Percentiles rank a stretch among this genome's conserved stretches.
Conservation (phyloP, 2,113 vertebrate genomes). For the Glareola pratincola region DNA sequence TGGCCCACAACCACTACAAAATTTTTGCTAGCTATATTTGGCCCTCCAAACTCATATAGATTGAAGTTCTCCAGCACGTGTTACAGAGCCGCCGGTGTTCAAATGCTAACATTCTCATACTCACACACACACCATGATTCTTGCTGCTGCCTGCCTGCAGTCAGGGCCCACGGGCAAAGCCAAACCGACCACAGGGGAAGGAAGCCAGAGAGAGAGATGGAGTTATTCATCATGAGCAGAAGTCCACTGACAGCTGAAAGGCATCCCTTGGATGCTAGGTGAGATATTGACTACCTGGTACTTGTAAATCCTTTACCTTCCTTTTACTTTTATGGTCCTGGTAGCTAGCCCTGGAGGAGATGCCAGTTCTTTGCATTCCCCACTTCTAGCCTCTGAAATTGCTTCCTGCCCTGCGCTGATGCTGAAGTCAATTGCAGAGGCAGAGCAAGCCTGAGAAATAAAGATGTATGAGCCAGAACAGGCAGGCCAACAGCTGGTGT, state of each 20-base stretch:
- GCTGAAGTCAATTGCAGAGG: slow-evolving; percentile 19
- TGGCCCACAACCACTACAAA: neutral
- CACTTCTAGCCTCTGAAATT: neutral
- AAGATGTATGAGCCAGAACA: neutral
- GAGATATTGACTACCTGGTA: neutral
- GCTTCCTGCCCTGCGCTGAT: neutral
- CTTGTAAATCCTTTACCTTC: neutral
- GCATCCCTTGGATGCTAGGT: neutral
- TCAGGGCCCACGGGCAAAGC: neutral
- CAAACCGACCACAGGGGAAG: neutral
- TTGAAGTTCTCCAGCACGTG: neutral
- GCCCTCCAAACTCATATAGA: neutral
- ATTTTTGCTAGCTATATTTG: neutral
- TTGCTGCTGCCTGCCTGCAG: neutral
- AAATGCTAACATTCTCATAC: neutral
- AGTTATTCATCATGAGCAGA: neutral
- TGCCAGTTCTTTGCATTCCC: neutral
- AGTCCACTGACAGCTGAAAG: neutral
- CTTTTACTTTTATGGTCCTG: neutral
- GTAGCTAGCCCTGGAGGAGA: neutral
- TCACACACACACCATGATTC: fast-evolving
- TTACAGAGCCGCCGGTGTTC: neutral
- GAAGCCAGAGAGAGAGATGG: neutral
- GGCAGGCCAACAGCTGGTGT: slow-evolving; percentile 2
- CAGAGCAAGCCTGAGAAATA: slow-evolving; percentile 12